Base-by-base conservation (phyloP, 1,140 invertebrate species). In the Cotesia vestalis region DNA sequence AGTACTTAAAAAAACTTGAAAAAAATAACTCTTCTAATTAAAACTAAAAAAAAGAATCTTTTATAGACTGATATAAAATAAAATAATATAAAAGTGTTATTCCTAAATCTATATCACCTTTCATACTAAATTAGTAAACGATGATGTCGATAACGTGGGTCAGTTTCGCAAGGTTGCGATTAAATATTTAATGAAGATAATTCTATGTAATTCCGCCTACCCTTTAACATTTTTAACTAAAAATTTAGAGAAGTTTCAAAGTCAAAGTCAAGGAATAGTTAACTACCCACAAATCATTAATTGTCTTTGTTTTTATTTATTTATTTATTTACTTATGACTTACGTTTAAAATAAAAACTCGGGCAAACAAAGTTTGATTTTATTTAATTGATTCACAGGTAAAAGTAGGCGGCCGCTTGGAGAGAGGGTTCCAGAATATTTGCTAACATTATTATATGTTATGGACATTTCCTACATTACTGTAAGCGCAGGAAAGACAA, bases 381-480 rank as follows among this genome's bases (percentile, higher is more conserved):
- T 40, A 40, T 64, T 64, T 38, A 27, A 34, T 11, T 27, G 55
- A 59, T 20, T 36, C 8, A 38, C 38, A 64, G n/a, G 34, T 34
- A 40, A 38, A 14, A 35, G 11, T n/a, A 14, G 9, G 17, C 27
- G 6, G 38, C 6, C 12, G 17, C 36, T 14, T 9, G 36, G 4
- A 35, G 53, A 38, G 27, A 53, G 66, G 40, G 8, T 46, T 46
- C 40, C 40, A 46, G 6, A 11, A 55, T 60, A 59, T 70, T 70
- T 70, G 60, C 40, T 60, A 62, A 62, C 14, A 53, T 71, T 14
- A 60, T 64, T 53, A 57, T 67, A 69, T 52, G 67, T 68, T 74
- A 69, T 66, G 73, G 69, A 71, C 69, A 75, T 72, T 75, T 75
- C 73, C 69, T 66, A 69, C 64, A 66, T 67, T 20, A 59, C 40